Base-by-base conservation (phyloP, 2,113 vertebrate genomes). In the Pluvianellus socialis region DNA sequence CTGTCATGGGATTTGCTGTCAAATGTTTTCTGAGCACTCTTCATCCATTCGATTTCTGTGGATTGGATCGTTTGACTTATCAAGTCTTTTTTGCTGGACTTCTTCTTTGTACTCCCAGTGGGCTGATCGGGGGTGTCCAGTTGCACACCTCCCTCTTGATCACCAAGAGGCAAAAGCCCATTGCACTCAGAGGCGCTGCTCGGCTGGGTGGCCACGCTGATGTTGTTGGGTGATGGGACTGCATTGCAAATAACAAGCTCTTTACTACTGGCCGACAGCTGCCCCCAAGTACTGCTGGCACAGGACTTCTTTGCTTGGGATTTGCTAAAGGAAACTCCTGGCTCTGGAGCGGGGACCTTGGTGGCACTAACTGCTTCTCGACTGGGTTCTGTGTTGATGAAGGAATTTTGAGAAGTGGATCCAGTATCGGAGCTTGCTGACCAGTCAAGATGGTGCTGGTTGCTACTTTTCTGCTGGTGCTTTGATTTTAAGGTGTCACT, bases 401-500 rank as follows among this genome's bases (percentile, higher is more conserved):
- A 98, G 92, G 98, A 99, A 92, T 98, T 98, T 58, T 98, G 98
- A 92, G 98, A 98, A 86, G 97, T 18, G 7, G 98, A 96, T 74
- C 98, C 98, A 74, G 98, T 96, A n/a, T 98, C 97, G 5, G 98
- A 98, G 92, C 97, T 98, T 10, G 96, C 90, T 94, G 98, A 98
- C 99, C 99, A 99, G 96, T 99, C 99, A 76, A 98, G 96, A 94
- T 99, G 99, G 97, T 99, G 98, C 97, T 98, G 98, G 97, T 95
- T 98, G 96, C 96, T 98, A 97, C 97, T 98, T 98, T 99, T 99
- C 95, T 98, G 99, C 98, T 99, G 99, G 98, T 99, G 99, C 98
- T 99, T 99, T 98, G 99, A 98, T 98, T 98, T 99, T 98, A 99
- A 98, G 98, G 98, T 98, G 97, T 99, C 99, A 98, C 98, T 87